Percentiles rank a stretch among this genome's conserved stretches.
Evolutionary conservation across 2,888 invertebrate genomes (phyloP).

Genomic region (Tridacna crocea): DNA sequence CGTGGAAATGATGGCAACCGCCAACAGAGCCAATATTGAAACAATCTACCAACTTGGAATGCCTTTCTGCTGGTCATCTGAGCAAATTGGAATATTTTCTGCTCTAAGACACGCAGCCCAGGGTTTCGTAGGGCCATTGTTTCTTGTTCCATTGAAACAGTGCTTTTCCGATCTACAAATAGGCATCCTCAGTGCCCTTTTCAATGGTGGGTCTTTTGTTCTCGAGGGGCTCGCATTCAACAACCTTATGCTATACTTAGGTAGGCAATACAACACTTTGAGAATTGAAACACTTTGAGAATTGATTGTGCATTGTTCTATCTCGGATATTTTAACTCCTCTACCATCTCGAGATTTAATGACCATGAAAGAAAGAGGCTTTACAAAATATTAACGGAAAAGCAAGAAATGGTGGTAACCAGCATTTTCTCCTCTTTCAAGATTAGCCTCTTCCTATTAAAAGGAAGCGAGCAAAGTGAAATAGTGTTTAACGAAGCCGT

Average conservation of each 20-base stretch:
- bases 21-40: slow-evolving; percentile 28
- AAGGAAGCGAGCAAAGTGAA: too few relatives aligned
- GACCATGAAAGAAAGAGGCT: too few relatives aligned
- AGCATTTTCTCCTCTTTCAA: too few relatives aligned
- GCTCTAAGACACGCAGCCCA: slow-evolving; percentile 37
- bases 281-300: too few relatives aligned
- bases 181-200: slow-evolving; percentile 35
- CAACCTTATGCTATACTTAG: slow-evolving; percentile 50
- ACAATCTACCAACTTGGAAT: slow-evolving; percentile 54
- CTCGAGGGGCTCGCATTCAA: slow-evolving; percentile 40
- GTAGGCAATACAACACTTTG: slow-evolving; percentile 30
- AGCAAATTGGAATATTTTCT: slow-evolving; percentile 53
- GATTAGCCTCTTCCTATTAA: too few relatives aligned
- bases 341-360: too few relatives aligned
- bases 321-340: too few relatives aligned
- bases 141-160: slow-evolving; percentile 43
- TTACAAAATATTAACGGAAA: too few relatives aligned
- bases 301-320: too few relatives aligned
- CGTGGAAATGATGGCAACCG: slow-evolving; percentile 16
- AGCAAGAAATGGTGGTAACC: too few relatives aligned
- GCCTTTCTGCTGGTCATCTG: slow-evolving; percentile 63
- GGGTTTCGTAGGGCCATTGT: slow-evolving; percentile 32
- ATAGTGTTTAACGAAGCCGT: too few relatives aligned
- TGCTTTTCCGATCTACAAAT: slow-evolving; percentile 49
- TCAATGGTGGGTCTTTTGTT: slow-evolving; percentile 38